Percentiles rank a stretch among this genome's conserved stretches.
Evolutionary conservation across 2,888 invertebrate genomes (phyloP).

Genomic region (Drosophila nr. medialis): DNA sequence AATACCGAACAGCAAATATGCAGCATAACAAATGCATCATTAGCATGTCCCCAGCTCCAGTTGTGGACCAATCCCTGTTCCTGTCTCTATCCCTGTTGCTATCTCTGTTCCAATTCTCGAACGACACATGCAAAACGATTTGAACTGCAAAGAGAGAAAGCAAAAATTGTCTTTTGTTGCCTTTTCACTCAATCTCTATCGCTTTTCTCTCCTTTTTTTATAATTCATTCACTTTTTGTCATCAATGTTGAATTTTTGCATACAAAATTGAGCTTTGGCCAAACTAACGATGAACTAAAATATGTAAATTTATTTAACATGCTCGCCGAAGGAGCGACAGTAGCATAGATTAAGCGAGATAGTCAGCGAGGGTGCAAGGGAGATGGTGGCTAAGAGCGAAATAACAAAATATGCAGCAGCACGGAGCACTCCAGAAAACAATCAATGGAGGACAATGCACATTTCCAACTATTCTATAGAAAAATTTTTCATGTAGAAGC

Average conservation of each 20-base stretch:
- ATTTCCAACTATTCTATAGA: conserved; percentile 17
- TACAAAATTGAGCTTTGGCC: conserved; percentile 80
- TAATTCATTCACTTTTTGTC: conserved; percentile 72
- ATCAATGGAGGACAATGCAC: conserved; percentile 39
- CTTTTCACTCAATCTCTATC: conserved; percentile 7
- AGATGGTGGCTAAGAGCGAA: not conserved
- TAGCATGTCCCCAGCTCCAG: conserved; percentile 53
- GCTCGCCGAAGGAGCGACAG: conserved; percentile 39
- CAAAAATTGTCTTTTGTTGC: conserved; percentile 54
- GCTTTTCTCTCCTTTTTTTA: conserved; percentile 26
- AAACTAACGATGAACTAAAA: conserved; percentile 79
- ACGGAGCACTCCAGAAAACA: conserved; percentile 46
- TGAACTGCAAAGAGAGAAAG: conserved; percentile 55
- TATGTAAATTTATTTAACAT: conserved; percentile 79
- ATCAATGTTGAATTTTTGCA: conserved; percentile 71
- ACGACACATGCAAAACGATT: conserved; percentile 49
- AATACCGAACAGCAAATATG: conserved; percentile 50
- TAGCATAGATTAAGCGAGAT: conserved; percentile 20
- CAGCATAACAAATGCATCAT: conserved; percentile 73
- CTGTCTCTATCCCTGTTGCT: not conserved
- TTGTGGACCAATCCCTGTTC: not conserved
- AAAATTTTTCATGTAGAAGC: conserved; percentile 4
- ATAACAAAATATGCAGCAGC: conserved; percentile 38
- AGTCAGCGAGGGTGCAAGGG: not conserved
- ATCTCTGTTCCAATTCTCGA: not conserved